Evolutionary conservation across 2,113 vertebrate species (phyloP).

Genomic region (Terrapene triunguis): DNA sequence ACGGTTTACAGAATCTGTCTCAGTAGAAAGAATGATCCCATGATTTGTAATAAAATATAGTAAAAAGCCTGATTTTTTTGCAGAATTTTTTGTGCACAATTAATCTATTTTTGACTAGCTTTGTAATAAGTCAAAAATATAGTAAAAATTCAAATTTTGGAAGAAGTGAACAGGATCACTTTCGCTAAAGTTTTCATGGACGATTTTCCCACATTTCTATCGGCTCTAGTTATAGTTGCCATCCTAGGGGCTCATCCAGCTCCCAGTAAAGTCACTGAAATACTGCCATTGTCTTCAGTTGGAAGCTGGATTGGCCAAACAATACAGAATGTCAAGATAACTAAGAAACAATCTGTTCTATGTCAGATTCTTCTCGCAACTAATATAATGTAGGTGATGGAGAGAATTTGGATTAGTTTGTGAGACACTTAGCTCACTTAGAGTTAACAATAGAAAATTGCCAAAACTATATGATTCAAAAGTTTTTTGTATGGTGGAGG

Average conservation of each 20-base stretch:
- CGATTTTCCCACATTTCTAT: neutral
- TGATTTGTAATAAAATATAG: neutral
- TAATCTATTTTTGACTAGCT: neutral
- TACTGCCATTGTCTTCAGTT: neutral
- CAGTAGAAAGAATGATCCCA: neutral
- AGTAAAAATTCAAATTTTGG: neutral
- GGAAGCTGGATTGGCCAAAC: neutral
- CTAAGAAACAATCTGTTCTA: neutral
- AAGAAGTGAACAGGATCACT: neutral
- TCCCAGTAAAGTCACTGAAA: neutral
- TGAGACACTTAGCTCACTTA: rapidly evolving
- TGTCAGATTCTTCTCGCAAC: neutral
- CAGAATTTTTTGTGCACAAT: neutral
- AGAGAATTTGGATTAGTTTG: neutral
- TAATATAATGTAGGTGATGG: neutral
- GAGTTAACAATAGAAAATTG: neutral
- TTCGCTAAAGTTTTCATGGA: neutral
- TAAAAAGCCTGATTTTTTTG: neutral
- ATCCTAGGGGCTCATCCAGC: neutral
- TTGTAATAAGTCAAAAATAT: neutral
- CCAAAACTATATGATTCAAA: rapidly evolving
- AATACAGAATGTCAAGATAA: neutral
- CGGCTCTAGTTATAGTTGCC: neutral
- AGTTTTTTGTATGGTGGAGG: neutral
- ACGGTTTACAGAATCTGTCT: neutral